These are phyloP conservation scores for Dendroctonus ponderosae DNA, from an alignment of 1,140 invertebrate genomes.

Conservation along the genomic window DNA sequence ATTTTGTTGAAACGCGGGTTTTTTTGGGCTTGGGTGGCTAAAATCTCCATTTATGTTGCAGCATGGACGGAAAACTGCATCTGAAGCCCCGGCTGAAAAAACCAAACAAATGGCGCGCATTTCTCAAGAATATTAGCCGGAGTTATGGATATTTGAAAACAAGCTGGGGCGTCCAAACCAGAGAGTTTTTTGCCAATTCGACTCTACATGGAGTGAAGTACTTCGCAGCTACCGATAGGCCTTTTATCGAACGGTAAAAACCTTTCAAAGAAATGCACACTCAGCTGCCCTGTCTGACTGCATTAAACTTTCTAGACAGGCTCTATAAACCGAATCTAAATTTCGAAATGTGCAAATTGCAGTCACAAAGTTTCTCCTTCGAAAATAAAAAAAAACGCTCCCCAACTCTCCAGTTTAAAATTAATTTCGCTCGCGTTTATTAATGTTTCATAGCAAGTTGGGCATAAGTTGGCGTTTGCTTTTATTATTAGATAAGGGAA, in stretches of 20 bases:
- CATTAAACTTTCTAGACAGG: conserved; percentile 1
- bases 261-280: conserved; percentile 10
- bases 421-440: conserved; percentile 2
- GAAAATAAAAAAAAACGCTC: background rate
- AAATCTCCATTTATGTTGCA: background rate
- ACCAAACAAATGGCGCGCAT: background rate
- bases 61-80: background rate
- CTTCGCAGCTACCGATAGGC: conserved; percentile 65
- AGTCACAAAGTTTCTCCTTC: conserved; percentile 2
- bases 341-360: conserved; percentile 11
- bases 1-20: background rate
- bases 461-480: background rate
- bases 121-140: background rate
- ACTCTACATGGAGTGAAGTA: conserved; percentile 70
- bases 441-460: background rate
- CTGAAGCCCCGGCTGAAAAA: background rate
- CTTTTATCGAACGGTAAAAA: conserved; percentile 65
- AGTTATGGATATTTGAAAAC: conserved; percentile 43
- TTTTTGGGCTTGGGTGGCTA: no score
- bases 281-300: conserved; percentile 2
- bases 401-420: background rate
- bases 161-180: conserved; percentile 62
- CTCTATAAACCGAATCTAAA: background rate
- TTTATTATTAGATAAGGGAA: conserved; percentile 3
- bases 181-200: conserved; percentile 64